Evolutionary conservation across 1,140 invertebrate species (phyloP).

Genomic region (Ceratina australensis): DNA sequence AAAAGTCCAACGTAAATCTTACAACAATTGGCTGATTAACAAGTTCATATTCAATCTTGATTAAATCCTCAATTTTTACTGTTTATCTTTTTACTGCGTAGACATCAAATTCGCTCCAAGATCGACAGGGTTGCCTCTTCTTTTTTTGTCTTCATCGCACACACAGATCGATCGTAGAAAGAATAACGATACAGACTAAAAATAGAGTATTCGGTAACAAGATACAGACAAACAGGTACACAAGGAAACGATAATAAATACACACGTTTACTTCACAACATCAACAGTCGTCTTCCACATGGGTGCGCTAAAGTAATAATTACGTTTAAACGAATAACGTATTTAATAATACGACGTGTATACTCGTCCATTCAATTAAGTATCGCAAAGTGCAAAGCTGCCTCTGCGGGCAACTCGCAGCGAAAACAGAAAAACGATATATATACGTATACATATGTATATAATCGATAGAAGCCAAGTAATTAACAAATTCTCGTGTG

Average conservation of each 20-base stretch:
- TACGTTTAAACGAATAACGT: conserved; percentile 41
- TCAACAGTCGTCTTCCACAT: conserved; percentile 59
- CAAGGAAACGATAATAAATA: conserved; percentile 42
- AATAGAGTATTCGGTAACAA: conserved; percentile 36
- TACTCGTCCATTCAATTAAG: conserved; percentile 53
- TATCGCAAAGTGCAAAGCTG: conserved; percentile 35
- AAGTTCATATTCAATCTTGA: no score
- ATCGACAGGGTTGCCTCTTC: conserved; percentile 29
- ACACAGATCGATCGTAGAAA: conserved; percentile 46
- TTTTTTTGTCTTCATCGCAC: background rate
- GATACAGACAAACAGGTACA: conserved; percentile 49
- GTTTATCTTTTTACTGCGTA: no score
- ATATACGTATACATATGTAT: no score
- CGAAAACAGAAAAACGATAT: conserved; percentile 13
- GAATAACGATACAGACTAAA: background rate
- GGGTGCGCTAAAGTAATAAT: conserved; percentile 51
- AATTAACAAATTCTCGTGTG: conserved; percentile 25
- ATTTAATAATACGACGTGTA: conserved; percentile 27
- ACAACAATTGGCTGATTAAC: no score
- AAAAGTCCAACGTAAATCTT: no score
- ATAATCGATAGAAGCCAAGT: conserved; percentile 15
- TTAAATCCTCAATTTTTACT: no score
- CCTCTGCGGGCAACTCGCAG: conserved; percentile 32
- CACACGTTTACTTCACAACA: conserved; percentile 63
- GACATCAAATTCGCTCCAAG: conserved; percentile 17